Conservation (phyloP, 2,888 invertebrate species). For the Xylophagus ater region DNA sequence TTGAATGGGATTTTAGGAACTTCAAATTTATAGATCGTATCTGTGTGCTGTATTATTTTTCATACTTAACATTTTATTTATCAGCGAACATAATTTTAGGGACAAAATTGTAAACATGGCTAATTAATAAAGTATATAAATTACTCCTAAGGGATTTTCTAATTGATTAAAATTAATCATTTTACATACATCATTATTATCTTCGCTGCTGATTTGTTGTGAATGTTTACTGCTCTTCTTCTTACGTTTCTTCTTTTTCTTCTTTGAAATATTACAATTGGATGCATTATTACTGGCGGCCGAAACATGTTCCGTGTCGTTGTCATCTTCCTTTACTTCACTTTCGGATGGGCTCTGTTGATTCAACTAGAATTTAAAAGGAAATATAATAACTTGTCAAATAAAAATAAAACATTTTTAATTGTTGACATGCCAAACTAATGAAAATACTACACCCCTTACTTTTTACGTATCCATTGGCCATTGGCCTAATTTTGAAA, state of each 20-base stretch:
- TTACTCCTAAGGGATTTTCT: too few relatives aligned
- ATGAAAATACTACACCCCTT: background rate
- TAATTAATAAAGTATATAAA: too few relatives aligned
- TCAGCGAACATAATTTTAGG: too few relatives aligned
- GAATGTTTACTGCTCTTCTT: slow-evolving; percentile 47
- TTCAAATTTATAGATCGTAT: too few relatives aligned
- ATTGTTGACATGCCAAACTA: background rate
- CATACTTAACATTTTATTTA: too few relatives aligned
- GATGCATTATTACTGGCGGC: slow-evolving; percentile 43
- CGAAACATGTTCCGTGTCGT: slow-evolving; percentile 49
- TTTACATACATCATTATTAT: slow-evolving; percentile 52
- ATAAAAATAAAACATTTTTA: background rate
- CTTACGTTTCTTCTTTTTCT: slow-evolving; percentile 54
- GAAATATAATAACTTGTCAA: background rate
- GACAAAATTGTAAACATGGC: too few relatives aligned
- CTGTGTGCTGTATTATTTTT: too few relatives aligned
- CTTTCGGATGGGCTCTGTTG: slow-evolving; percentile 56
- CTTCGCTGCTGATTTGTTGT: slow-evolving; percentile 47
- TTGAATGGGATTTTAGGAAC: too few relatives aligned
- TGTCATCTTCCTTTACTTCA: slow-evolving; percentile 58
- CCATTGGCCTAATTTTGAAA: slow-evolving; percentile 2
- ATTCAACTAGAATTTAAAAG: slow-evolving; percentile 42
- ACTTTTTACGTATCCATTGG: too few relatives aligned
- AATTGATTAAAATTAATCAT: too few relatives aligned
- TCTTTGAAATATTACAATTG: slow-evolving; percentile 41